Percentiles rank a stretch among this genome's conserved stretches.
Evolutionary conservation across 2,888 invertebrate species (phyloP).

Genomic region (Deroplatys truncata): DNA sequence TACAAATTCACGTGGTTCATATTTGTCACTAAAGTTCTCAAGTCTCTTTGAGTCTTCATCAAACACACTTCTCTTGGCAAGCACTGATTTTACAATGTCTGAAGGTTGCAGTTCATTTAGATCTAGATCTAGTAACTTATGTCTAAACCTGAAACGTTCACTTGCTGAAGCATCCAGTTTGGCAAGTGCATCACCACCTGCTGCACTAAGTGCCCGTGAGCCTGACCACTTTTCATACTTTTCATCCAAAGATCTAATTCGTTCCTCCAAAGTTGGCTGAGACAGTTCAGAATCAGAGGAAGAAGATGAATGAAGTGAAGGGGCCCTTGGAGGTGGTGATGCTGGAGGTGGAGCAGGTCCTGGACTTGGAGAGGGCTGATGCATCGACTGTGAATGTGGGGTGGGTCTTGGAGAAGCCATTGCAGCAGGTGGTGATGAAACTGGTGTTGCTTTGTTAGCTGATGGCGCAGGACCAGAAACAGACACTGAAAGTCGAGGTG

Average conservation of each 20-base stretch:
- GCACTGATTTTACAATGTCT: conserved; percentile 86
- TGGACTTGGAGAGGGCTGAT: conserved; percentile 44
- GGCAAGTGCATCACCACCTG: conserved; percentile 51
- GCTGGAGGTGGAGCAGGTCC: conserved; percentile 52
- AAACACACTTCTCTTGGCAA: conserved; percentile 90
- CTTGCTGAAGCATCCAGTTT: conserved; percentile 49
- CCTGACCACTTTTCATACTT: conserved; percentile 89
- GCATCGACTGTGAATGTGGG: conserved; percentile 40
- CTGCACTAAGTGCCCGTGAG: conserved; percentile 56
- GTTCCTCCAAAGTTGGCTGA: conserved; percentile 73
- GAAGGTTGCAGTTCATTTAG: conserved; percentile 83
- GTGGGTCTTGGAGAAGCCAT: conserved; percentile 40
- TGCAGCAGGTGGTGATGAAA: conserved; percentile 20
- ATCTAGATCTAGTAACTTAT: conserved; percentile 75
- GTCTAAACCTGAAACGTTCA: conserved; percentile 59
- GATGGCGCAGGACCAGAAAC: conserved; percentile 15
- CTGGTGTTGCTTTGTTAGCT: conserved; percentile 17
- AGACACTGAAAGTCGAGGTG: conserved; percentile 19
- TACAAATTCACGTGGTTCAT: conserved; percentile 62
- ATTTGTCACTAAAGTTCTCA: conserved; percentile 80
- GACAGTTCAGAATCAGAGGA: conserved; percentile 66
- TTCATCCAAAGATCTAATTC: conserved; percentile 88
- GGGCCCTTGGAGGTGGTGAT: conserved; percentile 54
- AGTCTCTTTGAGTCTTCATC: conserved; percentile 93
- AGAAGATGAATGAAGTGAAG: conserved; percentile 68